phyloP scores from a whole-genome alignment of 2,113 vertebrate genomes.

The Donacobius atricapilla region DNA sequence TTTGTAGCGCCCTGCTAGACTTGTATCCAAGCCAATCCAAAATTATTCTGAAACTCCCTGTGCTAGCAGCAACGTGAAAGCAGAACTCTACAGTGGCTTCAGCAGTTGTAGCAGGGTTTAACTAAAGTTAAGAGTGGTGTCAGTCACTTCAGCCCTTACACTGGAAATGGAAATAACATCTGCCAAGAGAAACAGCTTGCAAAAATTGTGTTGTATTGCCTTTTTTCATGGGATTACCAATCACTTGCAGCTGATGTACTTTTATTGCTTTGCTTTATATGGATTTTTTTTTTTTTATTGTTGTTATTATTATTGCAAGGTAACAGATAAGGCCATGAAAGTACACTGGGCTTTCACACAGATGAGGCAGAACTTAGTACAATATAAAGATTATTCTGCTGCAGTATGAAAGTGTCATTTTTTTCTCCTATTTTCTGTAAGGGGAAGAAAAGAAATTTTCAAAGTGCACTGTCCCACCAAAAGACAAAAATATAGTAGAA shows the following conservation, averaged over 20 bases:
- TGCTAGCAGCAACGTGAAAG: slow-evolving; percentile 42
- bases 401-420: neutral
- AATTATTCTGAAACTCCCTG: slow-evolving; percentile 46
- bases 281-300: neutral
- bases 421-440: neutral
- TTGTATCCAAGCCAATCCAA: slow-evolving; percentile 53
- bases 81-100: slow-evolving; percentile 45
- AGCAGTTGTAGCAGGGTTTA: neutral
- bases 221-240: neutral
- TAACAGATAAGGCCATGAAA: neutral
- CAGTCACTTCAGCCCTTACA: neutral
- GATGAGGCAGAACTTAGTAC: neutral
- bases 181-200: neutral
- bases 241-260: neutral
- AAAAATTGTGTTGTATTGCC: neutral
- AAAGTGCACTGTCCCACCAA: neutral
- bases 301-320: neutral
- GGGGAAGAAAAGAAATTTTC: neutral
- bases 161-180: neutral
- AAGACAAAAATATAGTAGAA: neutral
- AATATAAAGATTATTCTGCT: neutral
- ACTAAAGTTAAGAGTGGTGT: neutral
- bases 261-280: neutral
- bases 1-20: slow-evolving; percentile 55
- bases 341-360: neutral